These are phyloP conservation scores for Dromococcyx pavoninus DNA, from an alignment of 2,797 vertebrate species.

Conservation along the genomic window DNA sequence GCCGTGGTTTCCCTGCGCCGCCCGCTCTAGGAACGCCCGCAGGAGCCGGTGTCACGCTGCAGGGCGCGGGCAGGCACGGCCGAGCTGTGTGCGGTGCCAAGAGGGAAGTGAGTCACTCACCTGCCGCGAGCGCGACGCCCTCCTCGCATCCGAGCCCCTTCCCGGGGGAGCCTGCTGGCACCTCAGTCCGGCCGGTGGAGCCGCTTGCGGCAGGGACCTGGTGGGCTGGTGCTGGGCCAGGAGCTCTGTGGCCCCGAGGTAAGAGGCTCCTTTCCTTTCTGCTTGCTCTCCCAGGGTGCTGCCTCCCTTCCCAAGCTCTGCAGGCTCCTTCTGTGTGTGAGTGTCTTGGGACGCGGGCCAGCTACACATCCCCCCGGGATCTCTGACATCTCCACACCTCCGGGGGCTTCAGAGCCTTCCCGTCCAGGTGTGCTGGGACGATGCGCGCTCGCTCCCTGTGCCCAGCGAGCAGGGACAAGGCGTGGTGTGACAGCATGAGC, in stretches of 20 bases:
- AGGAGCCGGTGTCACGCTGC: not conserved
- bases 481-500: fast-evolving
- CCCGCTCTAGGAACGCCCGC: not conserved
- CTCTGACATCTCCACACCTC: not conserved
- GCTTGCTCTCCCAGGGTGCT: not conserved
- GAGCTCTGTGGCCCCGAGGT: not conserved
- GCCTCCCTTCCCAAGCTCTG: not conserved
- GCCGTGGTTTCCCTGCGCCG: fast-evolving
- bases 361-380: fast-evolving
- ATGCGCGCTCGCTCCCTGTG: fast-evolving
- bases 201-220: fast-evolving
- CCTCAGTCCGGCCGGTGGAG: not conserved
- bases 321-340: not conserved
- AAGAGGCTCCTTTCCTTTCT: not conserved
- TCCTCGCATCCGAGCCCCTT: not conserved
- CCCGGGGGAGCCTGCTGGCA: not conserved
- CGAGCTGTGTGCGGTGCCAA: not conserved
- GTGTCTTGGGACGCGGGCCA: fast-evolving
- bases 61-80: not conserved
- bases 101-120: conserved; percentile 64
- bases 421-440: fast-evolving
- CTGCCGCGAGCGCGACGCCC: not conserved
- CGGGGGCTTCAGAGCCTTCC: not conserved
- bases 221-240: not conserved
- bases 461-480: not conserved